A percentile compares a stretch with the other conserved stretches of the same genome.
These are phyloP conservation scores for Eupithecia inturbata DNA, from an alignment of 2,888 invertebrate species.

Conservation along the genomic window DNA sequence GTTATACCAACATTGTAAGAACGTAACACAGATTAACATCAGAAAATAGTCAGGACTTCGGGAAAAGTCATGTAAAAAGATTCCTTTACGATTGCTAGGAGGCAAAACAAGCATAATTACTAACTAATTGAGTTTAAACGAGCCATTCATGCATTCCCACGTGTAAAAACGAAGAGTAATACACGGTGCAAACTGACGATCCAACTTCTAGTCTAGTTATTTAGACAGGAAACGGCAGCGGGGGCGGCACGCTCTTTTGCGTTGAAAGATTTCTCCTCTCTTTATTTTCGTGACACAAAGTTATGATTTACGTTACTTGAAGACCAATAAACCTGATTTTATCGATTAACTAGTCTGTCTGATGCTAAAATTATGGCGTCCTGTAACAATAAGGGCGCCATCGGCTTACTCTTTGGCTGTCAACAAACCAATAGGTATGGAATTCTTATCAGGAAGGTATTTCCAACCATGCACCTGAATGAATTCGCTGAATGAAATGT, in stretches of 20 bases:
- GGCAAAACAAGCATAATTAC: slow-evolving; percentile 71
- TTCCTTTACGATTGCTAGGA: slow-evolving; percentile 5
- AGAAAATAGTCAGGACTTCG: slow-evolving; percentile 2
- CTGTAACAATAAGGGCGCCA: background rate
- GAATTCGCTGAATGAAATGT: slow-evolving; percentile 53
- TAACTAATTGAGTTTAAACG: slow-evolving; percentile 74
- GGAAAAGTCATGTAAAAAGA: slow-evolving; percentile 5
- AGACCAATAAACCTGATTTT: background rate
- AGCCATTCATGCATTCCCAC: slow-evolving; percentile 69
- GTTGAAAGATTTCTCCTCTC: background rate
- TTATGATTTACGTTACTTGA: background rate
- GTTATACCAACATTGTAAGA: background rate
- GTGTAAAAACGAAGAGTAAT: slow-evolving; percentile 50
- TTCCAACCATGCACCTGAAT: slow-evolving; percentile 29
- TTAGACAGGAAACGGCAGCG: background rate
- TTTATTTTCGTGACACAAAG: background rate
- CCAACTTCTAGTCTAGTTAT: background rate
- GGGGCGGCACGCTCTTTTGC: background rate
- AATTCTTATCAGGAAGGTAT: background rate
- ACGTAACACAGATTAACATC: background rate
- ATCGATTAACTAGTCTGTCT: background rate
- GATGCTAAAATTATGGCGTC: background rate
- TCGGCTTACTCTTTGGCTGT: background rate
- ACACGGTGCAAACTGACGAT: background rate
- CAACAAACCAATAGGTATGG: no score